These are phyloP conservation scores for Arvicanthis niloticus DNA, from an alignment of 2,113 vertebrate genomes.

Conservation along the genomic window DNA sequence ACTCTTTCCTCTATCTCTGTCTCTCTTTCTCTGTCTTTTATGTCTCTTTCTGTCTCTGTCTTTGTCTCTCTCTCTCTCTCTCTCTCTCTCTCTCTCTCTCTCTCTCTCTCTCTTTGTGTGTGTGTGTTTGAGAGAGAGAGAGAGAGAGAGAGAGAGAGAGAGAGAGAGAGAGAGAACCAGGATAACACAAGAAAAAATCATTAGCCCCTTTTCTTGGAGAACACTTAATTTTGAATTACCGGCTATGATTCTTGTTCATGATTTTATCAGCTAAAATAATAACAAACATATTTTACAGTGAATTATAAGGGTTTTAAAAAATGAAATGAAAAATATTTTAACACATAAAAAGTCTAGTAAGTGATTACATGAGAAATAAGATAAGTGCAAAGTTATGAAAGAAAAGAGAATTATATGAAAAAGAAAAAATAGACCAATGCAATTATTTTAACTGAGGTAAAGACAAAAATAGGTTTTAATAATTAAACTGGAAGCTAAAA, in stretches of 20 bases:
- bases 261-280: neutral
- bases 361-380: neutral
- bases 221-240: neutral
- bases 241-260: neutral
- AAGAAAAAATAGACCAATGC: neutral
- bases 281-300: neutral
- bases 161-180: neutral
- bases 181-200: neutral
- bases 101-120: neutral
- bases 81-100: neutral
- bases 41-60: too few species aligned
- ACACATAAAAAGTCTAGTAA: neutral
- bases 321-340: neutral
- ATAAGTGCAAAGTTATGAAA: conserved; percentile 4
- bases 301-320: neutral
- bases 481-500: neutral
- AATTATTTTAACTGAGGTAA: conserved; percentile 30
- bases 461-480: neutral
- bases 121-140: neutral
- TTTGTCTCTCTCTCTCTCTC: too few species aligned
- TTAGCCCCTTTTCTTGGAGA: neutral
- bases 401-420: neutral
- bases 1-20: too few species aligned
- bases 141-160: neutral
- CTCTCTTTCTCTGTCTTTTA: too few species aligned